Conservation (phyloP, 2,797 vertebrate species). For the Sebastes alutus region DNA sequence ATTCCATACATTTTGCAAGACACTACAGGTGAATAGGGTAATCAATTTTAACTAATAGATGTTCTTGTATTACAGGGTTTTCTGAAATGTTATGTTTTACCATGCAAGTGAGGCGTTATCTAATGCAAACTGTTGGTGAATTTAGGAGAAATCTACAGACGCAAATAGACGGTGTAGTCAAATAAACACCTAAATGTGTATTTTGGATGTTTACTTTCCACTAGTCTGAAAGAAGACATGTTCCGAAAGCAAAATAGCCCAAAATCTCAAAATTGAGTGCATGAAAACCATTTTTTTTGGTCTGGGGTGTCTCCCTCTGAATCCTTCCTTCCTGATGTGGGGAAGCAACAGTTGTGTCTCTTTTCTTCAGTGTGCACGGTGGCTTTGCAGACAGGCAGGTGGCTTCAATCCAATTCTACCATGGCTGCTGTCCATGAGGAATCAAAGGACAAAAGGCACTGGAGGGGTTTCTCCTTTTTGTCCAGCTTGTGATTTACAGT, state of each 20-base stretch:
- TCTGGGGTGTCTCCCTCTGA: background rate
- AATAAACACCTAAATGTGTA: no score
- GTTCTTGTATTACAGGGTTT: no score
- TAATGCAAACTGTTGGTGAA: no score
- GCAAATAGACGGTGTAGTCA: no score
- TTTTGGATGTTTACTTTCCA: no score
- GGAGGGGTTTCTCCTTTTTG: conserved; percentile 41
- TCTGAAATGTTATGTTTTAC: no score
- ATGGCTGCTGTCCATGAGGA: conserved; percentile 36
- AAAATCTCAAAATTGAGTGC: background rate
- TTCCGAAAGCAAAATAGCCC: background rate
- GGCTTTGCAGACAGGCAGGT: conserved; percentile 60
- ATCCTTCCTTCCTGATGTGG: conserved; percentile 5
- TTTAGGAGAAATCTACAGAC: no score
- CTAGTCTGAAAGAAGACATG: background rate
- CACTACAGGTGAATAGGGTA: no score
- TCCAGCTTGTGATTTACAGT: conserved; percentile 58
- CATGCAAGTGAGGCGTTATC: no score
- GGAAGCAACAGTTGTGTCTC: background rate
- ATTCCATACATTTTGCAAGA: no score
- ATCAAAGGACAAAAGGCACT: conserved; percentile 59
- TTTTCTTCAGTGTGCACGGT: background rate
- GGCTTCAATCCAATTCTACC: conserved; percentile 51
- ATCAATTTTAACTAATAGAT: no score
- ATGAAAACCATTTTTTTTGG: background rate